Evolutionary conservation across 2,113 vertebrate species (phyloP).

Genomic region (Rattus rattus): DNA sequence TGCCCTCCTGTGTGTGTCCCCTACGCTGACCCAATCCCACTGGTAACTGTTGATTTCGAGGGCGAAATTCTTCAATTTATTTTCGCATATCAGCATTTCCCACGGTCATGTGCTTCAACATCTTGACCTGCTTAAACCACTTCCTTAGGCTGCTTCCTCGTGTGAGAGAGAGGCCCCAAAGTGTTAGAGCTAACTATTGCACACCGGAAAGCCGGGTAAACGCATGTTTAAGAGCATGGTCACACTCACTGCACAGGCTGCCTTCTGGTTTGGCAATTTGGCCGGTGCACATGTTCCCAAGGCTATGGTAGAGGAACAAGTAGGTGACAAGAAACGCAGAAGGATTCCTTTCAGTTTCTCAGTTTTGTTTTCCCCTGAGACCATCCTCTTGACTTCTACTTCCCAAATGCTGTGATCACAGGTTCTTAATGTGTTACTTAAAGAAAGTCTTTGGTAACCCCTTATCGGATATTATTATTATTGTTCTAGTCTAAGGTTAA

Average conservation of each 20-base stretch:
- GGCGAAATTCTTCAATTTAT: not conserved
- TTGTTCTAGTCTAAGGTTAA: not conserved
- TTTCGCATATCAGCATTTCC: not conserved
- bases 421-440: not conserved
- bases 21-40: not conserved
- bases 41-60: not conserved
- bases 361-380: not conserved
- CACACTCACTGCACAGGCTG: not conserved
- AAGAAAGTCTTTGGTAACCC: conserved; percentile 6
- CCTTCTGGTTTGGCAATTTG: not conserved
- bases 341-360: not conserved
- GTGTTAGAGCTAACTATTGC: not conserved
- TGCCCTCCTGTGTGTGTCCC: not conserved
- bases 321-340: not conserved
- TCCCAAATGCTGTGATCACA: not conserved
- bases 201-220: not conserved
- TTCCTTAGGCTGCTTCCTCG: conserved; percentile 16
- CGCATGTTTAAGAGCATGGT: not conserved
- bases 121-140: not conserved
- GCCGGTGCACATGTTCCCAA: not conserved
- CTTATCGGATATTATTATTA: not conserved
- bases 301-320: not conserved
- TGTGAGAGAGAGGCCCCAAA: not conserved
- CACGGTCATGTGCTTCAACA: not conserved
- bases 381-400: not conserved